Percentiles rank a stretch among this genome's conserved stretches.
Evolutionary conservation across 2,888 invertebrate genomes (phyloP).

Genomic region (Nymphalis polychloros): DNA sequence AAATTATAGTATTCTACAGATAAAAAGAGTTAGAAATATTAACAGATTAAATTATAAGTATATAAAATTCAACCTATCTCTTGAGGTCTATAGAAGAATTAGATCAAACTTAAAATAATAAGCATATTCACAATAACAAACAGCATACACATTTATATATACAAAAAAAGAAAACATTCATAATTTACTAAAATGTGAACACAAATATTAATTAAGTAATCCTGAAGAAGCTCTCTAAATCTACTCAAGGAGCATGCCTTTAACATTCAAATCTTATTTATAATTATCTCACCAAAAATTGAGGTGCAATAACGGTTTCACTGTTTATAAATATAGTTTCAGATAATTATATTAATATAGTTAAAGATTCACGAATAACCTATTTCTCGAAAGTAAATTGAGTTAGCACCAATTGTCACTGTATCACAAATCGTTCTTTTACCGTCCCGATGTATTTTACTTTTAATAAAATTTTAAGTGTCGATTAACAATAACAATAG

Average conservation of each 20-base stretch:
- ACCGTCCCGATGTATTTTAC: background rate
- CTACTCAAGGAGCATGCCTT: background rate
- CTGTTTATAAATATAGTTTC: conserved; percentile 23
- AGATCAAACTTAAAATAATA: no score
- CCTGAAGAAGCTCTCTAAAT: conserved; percentile 2
- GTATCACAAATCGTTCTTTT: conserved; percentile 3
- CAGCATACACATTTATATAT: background rate
- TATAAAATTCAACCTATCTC: no score
- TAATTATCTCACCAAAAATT: conserved; percentile 18
- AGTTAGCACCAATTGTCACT: conserved; percentile 13
- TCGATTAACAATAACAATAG: background rate
- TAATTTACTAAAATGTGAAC: background rate
- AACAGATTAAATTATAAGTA: no score
- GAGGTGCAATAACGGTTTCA: conserved; percentile 14
- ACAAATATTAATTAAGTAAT: background rate
- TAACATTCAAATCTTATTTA: conserved; percentile 8
- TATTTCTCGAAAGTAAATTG: conserved; percentile 4
- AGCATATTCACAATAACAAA: no score
- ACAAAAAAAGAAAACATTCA: background rate
- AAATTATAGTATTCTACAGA: no score
- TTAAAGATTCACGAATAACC: conserved; percentile 20
- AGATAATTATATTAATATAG: background rate
- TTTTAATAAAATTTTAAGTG: background rate
- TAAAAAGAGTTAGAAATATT: no score
- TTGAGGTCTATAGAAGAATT: no score